Evolutionary conservation across 2,113 vertebrate genomes (phyloP).

Genomic region (Rhombomys opimus): DNA sequence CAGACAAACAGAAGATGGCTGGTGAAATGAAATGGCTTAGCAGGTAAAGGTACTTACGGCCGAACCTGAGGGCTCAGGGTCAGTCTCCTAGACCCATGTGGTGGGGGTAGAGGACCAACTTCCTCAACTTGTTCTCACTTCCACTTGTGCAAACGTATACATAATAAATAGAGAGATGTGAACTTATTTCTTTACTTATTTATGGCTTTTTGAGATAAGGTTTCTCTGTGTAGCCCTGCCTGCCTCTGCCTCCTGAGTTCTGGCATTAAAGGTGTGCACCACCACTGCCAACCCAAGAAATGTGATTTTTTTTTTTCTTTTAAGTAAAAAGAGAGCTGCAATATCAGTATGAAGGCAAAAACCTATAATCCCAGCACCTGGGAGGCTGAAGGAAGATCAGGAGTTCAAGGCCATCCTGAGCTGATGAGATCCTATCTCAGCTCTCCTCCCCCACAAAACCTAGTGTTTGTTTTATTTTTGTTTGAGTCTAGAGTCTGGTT

Average conservation of each 20-base stretch:
- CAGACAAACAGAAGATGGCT: background rate
- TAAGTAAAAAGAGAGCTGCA: background rate
- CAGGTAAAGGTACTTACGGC: background rate
- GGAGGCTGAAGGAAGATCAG: background rate
- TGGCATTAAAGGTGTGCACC: background rate
- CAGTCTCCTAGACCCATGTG: background rate
- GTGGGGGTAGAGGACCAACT: background rate
- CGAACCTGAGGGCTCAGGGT: no score
- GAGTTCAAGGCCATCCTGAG: background rate
- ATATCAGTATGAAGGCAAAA: background rate
- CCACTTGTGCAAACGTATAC: background rate
- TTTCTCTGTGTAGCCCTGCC: background rate
- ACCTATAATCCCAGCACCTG: background rate
- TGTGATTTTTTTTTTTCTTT: background rate
- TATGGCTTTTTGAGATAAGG: background rate
- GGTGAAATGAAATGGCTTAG: no score
- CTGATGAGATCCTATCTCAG: background rate
- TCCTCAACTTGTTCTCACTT: background rate
- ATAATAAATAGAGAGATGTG: background rate
- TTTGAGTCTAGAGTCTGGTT: background rate
- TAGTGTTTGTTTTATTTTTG: background rate
- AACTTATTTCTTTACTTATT: background rate
- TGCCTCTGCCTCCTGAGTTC: background rate
- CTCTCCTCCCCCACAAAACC: background rate
- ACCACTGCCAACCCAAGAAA: background rate